Percentiles rank a stretch among this genome's conserved stretches.
phyloP scores from a whole-genome alignment of 2,888 invertebrate species.

The Drosophila hamatofila region DNA sequence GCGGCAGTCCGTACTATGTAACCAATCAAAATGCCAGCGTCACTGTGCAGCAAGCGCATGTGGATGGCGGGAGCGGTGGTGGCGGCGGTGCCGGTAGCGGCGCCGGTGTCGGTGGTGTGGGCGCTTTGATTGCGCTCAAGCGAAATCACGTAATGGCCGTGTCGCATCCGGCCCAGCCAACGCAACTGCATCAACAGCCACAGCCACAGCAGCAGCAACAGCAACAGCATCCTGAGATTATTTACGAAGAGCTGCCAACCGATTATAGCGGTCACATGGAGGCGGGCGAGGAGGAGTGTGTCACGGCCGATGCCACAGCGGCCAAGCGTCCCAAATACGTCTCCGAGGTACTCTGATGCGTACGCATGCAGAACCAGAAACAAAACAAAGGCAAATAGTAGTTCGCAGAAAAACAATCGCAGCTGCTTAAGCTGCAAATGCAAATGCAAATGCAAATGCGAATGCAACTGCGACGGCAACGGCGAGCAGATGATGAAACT shows the following conservation, averaged over 20 bases:
- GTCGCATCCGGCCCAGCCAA: constrained; percentile 62
- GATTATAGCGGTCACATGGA: constrained; percentile 84
- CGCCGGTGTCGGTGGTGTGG: constrained; percentile 57
- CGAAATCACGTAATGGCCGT: constrained; percentile 83
- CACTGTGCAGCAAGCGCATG: constrained; percentile 62
- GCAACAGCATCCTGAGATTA: constrained; percentile 79
- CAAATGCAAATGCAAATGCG: constrained; percentile 8
- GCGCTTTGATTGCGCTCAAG: constrained; percentile 83
- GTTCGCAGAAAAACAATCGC: constrained; percentile 18
- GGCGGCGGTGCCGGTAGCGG: constrained; percentile 67
- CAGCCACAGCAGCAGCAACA: constrained; percentile 53
- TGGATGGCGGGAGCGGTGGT: constrained; percentile 39
- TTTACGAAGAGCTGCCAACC: constrained; percentile 83
- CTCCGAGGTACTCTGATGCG: constrained; percentile 84
- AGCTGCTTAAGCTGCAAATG: constrained; percentile 22
- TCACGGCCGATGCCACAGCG: constrained; percentile 61
- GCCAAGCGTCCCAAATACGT: constrained; percentile 84
- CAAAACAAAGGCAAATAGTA: constrained; percentile 66
- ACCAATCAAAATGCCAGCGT: constrained; percentile 80
- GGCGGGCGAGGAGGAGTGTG: constrained; percentile 83
- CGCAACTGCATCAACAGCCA: constrained; percentile 64
- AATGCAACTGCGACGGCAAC: constrained; percentile 5
- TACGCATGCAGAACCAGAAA: constrained; percentile 73
- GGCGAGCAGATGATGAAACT: constrained; percentile 26
- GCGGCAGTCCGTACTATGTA: constrained; percentile 83